A percentile compares a stretch with the other conserved stretches of the same genome.
Evolutionary conservation across 1,140 invertebrate species (phyloP).

Genomic region (Cryptotermes secundus): DNA sequence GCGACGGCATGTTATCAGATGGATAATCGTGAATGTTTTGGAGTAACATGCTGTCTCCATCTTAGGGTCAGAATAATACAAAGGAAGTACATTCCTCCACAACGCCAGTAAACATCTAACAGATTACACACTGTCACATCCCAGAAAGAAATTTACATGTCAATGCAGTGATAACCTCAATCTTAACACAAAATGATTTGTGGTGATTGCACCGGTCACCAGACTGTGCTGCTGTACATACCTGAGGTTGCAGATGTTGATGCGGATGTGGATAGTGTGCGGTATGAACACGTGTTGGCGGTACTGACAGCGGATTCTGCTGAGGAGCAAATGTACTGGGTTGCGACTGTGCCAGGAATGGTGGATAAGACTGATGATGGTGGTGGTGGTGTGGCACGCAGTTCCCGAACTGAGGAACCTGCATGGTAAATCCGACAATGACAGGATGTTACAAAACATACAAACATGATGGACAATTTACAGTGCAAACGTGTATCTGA

Average conservation of each 20-base stretch:
- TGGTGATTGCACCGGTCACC: too few relatives aligned
- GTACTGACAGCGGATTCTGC: constrained; percentile 29
- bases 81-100: too few relatives aligned
- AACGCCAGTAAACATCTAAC: too few relatives aligned
- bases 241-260: constrained; percentile 40
- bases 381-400: constrained; percentile 45
- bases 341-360: constrained; percentile 34
- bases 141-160: too few relatives aligned
- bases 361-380: constrained; percentile 42
- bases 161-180: background rate
- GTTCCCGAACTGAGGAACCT: constrained; percentile 44
- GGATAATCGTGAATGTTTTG: too few relatives aligned
- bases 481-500: too few relatives aligned
- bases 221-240: constrained; percentile 33
- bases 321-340: background rate
- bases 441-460: too few relatives aligned
- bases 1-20: too few relatives aligned
- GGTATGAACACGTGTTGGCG: constrained; percentile 24
- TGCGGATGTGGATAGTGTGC: constrained; percentile 33
- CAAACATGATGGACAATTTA: too few relatives aligned
- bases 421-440: background rate
- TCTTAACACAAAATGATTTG: background rate
- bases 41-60: too few relatives aligned
- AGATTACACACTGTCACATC: too few relatives aligned
- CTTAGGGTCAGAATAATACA: too few relatives aligned